Conservation (phyloP, 2,113 vertebrate species). For the Tachycineta bicolor region DNA sequence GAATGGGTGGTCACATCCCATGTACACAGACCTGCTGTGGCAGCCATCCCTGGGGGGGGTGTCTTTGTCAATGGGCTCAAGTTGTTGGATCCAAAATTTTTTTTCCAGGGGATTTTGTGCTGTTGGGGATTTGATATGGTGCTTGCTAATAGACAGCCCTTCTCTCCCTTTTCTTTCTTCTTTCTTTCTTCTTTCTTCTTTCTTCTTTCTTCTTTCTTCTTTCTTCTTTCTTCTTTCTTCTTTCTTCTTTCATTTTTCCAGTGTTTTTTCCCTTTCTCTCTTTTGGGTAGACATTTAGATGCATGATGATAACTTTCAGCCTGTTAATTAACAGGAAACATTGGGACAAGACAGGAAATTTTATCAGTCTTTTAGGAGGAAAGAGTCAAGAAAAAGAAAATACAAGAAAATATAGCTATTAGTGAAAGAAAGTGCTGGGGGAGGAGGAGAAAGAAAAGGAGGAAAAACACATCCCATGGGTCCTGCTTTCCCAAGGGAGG, state of each 20-base stretch:
- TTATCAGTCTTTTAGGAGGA: constrained; percentile 87
- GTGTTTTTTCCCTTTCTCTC: neutral
- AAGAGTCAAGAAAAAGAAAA: constrained; percentile 70
- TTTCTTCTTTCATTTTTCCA: neutral
- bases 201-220: too few relatives aligned
- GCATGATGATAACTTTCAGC: constrained; percentile 73
- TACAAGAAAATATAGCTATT: constrained; percentile 41
- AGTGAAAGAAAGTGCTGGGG: neutral
- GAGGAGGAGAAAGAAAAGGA: neutral
- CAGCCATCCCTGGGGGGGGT: neutral
- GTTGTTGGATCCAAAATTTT: neutral
- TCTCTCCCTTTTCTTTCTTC: neutral
- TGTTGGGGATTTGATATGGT: neutral
- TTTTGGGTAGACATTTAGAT: constrained; percentile 33
- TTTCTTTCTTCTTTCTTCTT: neutral
- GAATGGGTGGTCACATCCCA: neutral
- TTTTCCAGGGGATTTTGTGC: neutral
- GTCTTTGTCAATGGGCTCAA: neutral
- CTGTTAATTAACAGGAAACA: constrained; percentile 85
- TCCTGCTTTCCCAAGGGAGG: constrained; percentile 40
- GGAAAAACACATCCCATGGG: neutral
- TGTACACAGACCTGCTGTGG: neutral
- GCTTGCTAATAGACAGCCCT: neutral
- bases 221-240: neutral
- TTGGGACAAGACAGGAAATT: constrained; percentile 90